Conservation (phyloP, 1,140 invertebrate genomes). For the Diachasma alloeum region DNA sequence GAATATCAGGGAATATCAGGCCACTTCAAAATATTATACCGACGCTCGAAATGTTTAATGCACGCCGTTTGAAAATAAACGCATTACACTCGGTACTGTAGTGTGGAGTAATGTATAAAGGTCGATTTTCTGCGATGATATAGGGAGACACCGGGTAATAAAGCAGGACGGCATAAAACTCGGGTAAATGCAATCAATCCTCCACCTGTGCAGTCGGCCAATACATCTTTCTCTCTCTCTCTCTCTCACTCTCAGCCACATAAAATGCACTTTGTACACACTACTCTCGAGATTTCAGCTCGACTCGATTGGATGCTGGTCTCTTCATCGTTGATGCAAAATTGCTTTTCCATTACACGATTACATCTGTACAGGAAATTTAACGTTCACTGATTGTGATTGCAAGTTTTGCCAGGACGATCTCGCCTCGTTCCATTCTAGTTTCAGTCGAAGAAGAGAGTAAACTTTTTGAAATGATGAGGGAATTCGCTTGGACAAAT, state of each 20-base stretch:
- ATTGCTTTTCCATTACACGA: conserved; percentile 3
- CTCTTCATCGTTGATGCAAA: neutral
- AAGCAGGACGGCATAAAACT: neutral
- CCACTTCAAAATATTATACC: too few relatives aligned
- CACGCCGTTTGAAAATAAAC: too few relatives aligned
- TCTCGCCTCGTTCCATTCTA: too few relatives aligned
- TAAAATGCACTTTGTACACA: neutral
- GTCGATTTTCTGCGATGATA: too few relatives aligned
- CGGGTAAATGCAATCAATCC: neutral
- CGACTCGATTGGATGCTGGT: neutral
- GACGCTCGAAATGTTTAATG: too few relatives aligned
- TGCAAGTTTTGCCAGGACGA: neutral
- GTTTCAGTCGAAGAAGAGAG: too few relatives aligned
- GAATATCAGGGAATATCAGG: too few relatives aligned
- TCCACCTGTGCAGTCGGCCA: neutral
- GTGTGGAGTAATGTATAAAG: too few relatives aligned
- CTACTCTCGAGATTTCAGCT: neutral
- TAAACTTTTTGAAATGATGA: too few relatives aligned
- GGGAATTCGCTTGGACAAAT: too few relatives aligned
- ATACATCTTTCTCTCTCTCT: neutral
- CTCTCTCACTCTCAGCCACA: neutral
- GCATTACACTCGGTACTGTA: too few relatives aligned
- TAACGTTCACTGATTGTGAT: neutral
- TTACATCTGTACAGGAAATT: neutral
- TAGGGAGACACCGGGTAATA: too few relatives aligned